Percentiles rank a stretch among this genome's conserved stretches.
These are phyloP conservation scores for Chelonus formosanus DNA, from an alignment of 2,888 invertebrate genomes.

Conservation along the genomic window DNA sequence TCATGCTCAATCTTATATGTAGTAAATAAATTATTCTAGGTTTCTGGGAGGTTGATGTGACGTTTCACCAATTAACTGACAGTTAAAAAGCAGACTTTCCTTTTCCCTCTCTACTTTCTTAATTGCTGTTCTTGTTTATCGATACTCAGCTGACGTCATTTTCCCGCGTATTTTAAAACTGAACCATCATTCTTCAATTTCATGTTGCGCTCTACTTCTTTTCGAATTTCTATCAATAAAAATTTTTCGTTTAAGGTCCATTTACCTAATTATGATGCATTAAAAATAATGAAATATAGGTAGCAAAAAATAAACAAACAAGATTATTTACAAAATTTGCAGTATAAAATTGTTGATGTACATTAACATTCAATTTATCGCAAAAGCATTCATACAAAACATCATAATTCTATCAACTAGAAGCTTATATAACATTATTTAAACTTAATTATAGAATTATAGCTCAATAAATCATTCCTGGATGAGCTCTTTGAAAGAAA, in stretches of 20 bases:
- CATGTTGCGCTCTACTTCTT: too few relatives aligned
- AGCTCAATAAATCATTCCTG: slow-evolving; percentile 88
- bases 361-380: too few relatives aligned
- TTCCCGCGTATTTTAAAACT: slow-evolving; percentile 6
- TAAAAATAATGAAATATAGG: too few relatives aligned
- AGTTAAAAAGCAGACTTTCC: background rate
- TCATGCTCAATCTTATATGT: background rate
- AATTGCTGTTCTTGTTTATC: background rate
- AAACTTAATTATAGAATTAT: background rate
- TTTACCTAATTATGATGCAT: too few relatives aligned
- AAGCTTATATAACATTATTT: background rate
- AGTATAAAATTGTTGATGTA: too few relatives aligned
- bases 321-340: too few relatives aligned
- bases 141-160: background rate
- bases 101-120: background rate
- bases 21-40: background rate
- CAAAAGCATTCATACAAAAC: background rate
- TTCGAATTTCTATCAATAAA: too few relatives aligned
- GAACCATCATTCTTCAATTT: background rate
- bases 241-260: too few relatives aligned
- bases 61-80: slow-evolving; percentile 1
- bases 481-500: slow-evolving; percentile 88
- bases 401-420: background rate
- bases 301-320: too few relatives aligned
- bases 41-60: slow-evolving; percentile 1